Base-by-base conservation (phyloP, 37 sponge, comb jelly and placozoan genomes). In the Chondrosia reniformis region DNA sequence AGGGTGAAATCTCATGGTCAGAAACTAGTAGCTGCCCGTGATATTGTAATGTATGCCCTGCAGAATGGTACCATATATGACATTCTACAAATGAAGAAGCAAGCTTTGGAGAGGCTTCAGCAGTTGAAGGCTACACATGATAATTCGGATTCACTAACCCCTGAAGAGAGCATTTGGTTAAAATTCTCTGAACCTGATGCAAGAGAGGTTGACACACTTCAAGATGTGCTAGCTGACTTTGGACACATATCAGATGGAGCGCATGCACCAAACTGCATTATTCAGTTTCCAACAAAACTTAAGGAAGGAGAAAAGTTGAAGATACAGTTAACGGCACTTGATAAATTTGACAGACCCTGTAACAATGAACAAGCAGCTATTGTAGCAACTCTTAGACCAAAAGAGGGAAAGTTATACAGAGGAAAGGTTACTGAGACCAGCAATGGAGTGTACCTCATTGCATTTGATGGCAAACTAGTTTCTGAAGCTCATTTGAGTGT, bases 231-330 rank as follows among this genome's bases (percentile, higher is more conserved):
- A 34, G 43, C 42, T 40, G 72, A 69, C 72, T 69, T 69, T 69
- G 72, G 72, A 10, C 72, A 69, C 72, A 69, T 69, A 22, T 41
- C 72, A 3, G 72, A 69, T 39, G 72, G 72, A 1, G 72, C 72
- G 2, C 72, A 69, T 69, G 72, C 37, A 21, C 72, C 72, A 5
- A 37, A 69, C 40, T 69, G 72, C 43, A 69, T 25, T 25, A 34
- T 69, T 25, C 72, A 69, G 43, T 69, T 69, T 25, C 72, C 72
- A 38, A 44, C 40, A 4, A 69, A 40, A 39, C 24, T 69, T 21
- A 69, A 69, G 43, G 72, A 69, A 39, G 72, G 72, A 69, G 72
- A 69, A 39, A 69, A 69, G 72, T 69, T 69, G 17, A 69, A 69
- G 36, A 34, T 69, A 21, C 72, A 69, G 12, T 2, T 69, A 24